phyloP scores from a whole-genome alignment of 2,113 vertebrate species.

The Syngnathus floridae region DNA sequence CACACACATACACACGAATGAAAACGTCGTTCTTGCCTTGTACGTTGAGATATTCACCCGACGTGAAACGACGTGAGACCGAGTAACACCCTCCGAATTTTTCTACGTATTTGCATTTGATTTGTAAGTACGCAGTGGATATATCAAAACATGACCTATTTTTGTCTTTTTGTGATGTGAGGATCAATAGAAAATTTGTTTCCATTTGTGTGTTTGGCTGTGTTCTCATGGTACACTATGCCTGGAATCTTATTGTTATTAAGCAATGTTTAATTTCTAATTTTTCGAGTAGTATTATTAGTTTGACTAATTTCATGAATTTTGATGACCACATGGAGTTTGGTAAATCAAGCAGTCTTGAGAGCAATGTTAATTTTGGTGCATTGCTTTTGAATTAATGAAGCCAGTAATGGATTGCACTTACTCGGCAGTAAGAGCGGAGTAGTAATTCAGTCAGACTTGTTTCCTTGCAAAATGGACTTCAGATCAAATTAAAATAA shows the following conservation, averaged over 20 bases:
- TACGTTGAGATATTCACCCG: constrained; percentile 31
- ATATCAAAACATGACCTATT: constrained; percentile 37
- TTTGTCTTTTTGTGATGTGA: constrained; percentile 22
- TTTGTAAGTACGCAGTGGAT: constrained; percentile 18
- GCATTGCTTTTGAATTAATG: background rate
- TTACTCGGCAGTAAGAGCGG: background rate
- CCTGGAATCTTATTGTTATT: constrained; percentile 22
- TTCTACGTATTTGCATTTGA: constrained; percentile 15
- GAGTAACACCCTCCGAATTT: constrained; percentile 1
- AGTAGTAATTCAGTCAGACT: background rate
- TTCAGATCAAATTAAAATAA: background rate
- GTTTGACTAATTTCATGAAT: background rate
- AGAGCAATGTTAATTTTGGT: background rate
- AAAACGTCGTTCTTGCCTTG: constrained; percentile 52
- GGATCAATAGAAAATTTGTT: constrained; percentile 30
- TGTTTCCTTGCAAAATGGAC: background rate
- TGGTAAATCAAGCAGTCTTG: background rate
- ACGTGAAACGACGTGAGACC: constrained; percentile 5
- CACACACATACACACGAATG: constrained; percentile 23
- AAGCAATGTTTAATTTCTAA: constrained; percentile 7
- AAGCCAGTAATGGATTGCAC: background rate
- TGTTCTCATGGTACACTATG: background rate
- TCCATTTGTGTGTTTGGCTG: constrained; percentile 21
- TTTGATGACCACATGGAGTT: background rate
- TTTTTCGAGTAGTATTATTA: background rate